Base-by-base conservation (phyloP, 1,140 invertebrate genomes). In the Drosophila pandora region DNA sequence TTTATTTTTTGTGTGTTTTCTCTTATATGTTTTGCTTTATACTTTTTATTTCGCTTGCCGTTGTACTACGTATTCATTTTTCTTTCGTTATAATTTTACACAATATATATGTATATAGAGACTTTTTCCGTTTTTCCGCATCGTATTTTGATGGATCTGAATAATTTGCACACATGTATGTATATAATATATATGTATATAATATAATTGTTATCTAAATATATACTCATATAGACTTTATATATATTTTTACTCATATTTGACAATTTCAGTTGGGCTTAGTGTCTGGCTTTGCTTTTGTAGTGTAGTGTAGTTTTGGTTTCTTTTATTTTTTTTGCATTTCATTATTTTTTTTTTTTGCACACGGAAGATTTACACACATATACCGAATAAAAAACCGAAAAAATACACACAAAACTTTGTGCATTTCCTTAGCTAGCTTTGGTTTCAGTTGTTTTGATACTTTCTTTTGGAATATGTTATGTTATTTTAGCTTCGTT, bases 181-280 rank as follows among this genome's bases (percentile, higher is more conserved):
- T 83, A 65, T 65, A 74, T 78, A 68, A 79, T 65, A 67, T 80
- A 76, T 76, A 60, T 76, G 45, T 75, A 67, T 80, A 71, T 76
- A 72, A 79, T 79, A 84, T 84, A 81, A 87, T 87, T 82, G 71
- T 88, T 87, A 87, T 87, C 82, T 87, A 87, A 87, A 87, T 87
- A 87, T 87, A 82, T 87, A 83, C 80, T 78, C 65, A 87, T 85
- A 85, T 87, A 87, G 74, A 88, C 74, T 75, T 21, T 21, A 68
- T 48, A 75, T 82, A 72, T 56, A 55, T 68, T 59, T 72, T 56
- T 76, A 67, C 60, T 74, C 54, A 81, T 85, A 85, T 88, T 88
- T 83, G 83, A 88, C 83, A 88, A 83, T 88, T 88, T 88, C 83
- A 88, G 83, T 88, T 88, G 83, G 83, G 83, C 83, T 87, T 81